These are phyloP conservation scores for Anagyrus pseudococci DNA, from an alignment of 2,888 invertebrate species.

Conservation along the genomic window DNA sequence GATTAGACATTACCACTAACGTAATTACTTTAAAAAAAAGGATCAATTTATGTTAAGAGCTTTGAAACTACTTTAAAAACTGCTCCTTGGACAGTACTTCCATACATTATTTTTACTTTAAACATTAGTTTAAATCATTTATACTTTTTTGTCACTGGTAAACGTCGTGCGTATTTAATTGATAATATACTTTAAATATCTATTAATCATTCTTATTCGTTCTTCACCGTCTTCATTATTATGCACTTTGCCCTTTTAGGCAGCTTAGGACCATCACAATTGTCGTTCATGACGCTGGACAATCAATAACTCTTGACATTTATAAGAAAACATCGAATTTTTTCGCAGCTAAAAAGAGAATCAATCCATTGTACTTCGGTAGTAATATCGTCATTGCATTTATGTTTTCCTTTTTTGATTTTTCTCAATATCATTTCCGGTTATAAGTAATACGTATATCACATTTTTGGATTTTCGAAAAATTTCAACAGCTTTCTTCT, in stretches of 20 bases:
- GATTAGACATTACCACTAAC: slow-evolving; percentile 52
- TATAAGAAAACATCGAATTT: slow-evolving; percentile 25
- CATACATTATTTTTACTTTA: slow-evolving; percentile 29
- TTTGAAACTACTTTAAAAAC: slow-evolving; percentile 50
- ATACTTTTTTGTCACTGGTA: slow-evolving; percentile 50
- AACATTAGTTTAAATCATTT: slow-evolving; percentile 27
- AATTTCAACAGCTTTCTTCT: slow-evolving; percentile 17
- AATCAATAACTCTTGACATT: slow-evolving; percentile 24
- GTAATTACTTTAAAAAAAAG: slow-evolving; percentile 46
- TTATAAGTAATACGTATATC: slow-evolving; percentile 36
- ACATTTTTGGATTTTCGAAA: slow-evolving; percentile 31
- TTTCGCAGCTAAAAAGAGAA: slow-evolving; percentile 13
- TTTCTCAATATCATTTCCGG: slow-evolving; percentile 26
- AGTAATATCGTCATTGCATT: slow-evolving; percentile 35
- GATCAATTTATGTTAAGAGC: slow-evolving; percentile 50
- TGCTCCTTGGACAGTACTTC: slow-evolving; percentile 49
- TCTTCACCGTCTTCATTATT: slow-evolving; percentile 43
- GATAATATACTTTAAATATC: slow-evolving; percentile 48
- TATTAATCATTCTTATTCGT: slow-evolving; percentile 39
- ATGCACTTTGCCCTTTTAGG: slow-evolving; percentile 55
- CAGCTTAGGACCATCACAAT: slow-evolving; percentile 55
- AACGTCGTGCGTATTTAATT: slow-evolving; percentile 42
- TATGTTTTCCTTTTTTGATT: slow-evolving; percentile 19
- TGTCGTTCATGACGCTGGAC: slow-evolving; percentile 36
- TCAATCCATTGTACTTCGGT: slow-evolving; percentile 28